Evolutionary conservation across 1,140 invertebrate genomes (phyloP).

Genomic region (Aphelinus certus): DNA sequence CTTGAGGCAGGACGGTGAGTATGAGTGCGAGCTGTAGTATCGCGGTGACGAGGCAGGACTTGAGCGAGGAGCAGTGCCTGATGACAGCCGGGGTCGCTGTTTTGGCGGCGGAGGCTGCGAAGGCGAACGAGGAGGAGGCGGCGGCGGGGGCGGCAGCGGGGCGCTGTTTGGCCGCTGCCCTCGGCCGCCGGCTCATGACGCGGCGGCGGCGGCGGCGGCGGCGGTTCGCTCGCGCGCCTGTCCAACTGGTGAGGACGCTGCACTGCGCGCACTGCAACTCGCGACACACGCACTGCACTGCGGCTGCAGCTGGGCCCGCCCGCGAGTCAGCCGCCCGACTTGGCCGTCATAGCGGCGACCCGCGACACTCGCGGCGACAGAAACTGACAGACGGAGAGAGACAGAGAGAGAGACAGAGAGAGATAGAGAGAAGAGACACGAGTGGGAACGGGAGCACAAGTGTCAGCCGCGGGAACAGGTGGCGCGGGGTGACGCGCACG

Average conservation of each 20-base stretch:
- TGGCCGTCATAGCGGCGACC: conserved; percentile 52
- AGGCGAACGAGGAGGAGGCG: conserved; percentile 21
- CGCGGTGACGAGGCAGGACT: conserved; percentile 49
- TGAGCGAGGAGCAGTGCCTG: conserved; percentile 36
- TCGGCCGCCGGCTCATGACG: neutral
- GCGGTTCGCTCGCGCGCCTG: too few relatives aligned
- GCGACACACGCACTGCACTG: neutral
- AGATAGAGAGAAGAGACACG: neutral
- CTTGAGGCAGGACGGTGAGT: conserved; percentile 57
- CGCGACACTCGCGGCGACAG: too few relatives aligned
- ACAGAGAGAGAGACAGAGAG: neutral
- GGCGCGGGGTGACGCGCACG: neutral
- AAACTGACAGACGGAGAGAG: neutral
- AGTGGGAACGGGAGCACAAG: too few relatives aligned
- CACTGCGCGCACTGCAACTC: neutral
- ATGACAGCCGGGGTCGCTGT: neutral
- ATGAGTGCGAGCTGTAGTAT: conserved; percentile 52
- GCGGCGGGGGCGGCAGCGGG: conserved; percentile 32
- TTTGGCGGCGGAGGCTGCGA: conserved; percentile 33
- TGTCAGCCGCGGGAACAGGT: too few relatives aligned
- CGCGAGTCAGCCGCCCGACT: conserved; percentile 49
- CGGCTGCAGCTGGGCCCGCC: conserved; percentile 21
- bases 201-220: too few relatives aligned
- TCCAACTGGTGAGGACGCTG: neutral
- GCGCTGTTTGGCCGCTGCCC: conserved; percentile 6